A percentile compares a stretch with the other conserved stretches of the same genome.
Conservation (phyloP, 2,113 vertebrate genomes). For the Corvus cornix region DNA sequence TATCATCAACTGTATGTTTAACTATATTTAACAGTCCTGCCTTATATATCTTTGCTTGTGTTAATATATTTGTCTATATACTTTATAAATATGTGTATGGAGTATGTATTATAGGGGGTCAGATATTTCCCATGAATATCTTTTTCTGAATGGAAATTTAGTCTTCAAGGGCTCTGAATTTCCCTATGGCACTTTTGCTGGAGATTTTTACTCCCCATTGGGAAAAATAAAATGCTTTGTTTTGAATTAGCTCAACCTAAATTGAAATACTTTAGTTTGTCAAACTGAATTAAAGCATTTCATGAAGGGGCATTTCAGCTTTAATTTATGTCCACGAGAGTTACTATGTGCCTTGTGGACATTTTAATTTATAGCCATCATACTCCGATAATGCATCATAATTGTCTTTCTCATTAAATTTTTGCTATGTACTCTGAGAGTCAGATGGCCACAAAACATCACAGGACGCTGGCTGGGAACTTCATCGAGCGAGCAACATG, state of each 20-base stretch:
- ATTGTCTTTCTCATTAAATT: neutral
- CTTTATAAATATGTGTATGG: neutral
- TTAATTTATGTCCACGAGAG: conserved; percentile 24
- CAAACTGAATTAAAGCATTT: conserved; percentile 53
- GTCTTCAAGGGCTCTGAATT: conserved; percentile 1
- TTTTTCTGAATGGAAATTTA: conserved; percentile 50
- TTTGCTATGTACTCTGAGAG: conserved; percentile 4
- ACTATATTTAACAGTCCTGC: neutral
- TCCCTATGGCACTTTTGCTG: conserved; percentile 38
- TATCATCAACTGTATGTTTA: neutral
- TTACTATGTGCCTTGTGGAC: conserved; percentile 13
- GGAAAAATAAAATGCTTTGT: conserved; percentile 63
- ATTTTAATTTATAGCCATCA: conserved; percentile 41
- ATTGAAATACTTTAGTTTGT: conserved; percentile 56
- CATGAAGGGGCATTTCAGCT: neutral
- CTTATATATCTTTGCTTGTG: neutral
- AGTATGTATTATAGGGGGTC: conserved; percentile 39
- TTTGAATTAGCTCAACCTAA: conserved; percentile 46
- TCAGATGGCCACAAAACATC: conserved; percentile 37
- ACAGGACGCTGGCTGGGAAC: conserved; percentile 13
- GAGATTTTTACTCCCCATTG: conserved; percentile 14
- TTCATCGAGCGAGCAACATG: neutral
- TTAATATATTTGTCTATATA: neutral
- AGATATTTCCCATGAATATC: conserved; percentile 56
- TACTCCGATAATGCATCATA: conserved; percentile 38